Evolutionary conservation across 2,888 invertebrate genomes (phyloP).

Genomic region (Pasiphila rectangulata): DNA sequence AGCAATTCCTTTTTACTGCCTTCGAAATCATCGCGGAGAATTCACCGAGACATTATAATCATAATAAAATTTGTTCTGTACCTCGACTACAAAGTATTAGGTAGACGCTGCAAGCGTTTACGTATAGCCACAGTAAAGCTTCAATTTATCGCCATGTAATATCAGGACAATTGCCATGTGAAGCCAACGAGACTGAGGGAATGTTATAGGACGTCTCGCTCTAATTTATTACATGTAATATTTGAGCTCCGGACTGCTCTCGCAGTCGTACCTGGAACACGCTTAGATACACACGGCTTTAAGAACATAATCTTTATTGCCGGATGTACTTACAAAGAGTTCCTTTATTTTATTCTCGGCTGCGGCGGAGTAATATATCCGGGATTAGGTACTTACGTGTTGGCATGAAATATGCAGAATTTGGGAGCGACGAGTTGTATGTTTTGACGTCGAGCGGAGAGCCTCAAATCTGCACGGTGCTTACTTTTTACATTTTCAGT

Average conservation of each 20-base stretch:
- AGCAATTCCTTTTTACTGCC: slow-evolving; percentile 30
- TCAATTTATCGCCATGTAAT: slow-evolving; percentile 69
- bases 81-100: slow-evolving; percentile 50
- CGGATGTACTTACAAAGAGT: slow-evolving; percentile 49
- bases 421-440: slow-evolving; percentile 38
- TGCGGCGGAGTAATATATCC: slow-evolving; percentile 50
- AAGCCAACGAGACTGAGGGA: slow-evolving; percentile 58
- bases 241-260: slow-evolving; percentile 49
- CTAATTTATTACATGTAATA: slow-evolving; percentile 72
- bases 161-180: slow-evolving; percentile 66
- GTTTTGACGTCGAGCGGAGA: slow-evolving; percentile 34
- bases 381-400: slow-evolving; percentile 37
- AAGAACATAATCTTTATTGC: slow-evolving; percentile 69
- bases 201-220: slow-evolving; percentile 50
- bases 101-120: slow-evolving; percentile 46
- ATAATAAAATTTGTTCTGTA: slow-evolving; percentile 50
- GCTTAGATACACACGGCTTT: slow-evolving; percentile 46
- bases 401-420: slow-evolving; percentile 38
- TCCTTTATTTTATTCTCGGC: slow-evolving; percentile 57
- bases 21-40: slow-evolving; percentile 28
- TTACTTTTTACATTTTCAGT: slow-evolving; percentile 30
- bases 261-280: slow-evolving; percentile 40
- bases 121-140: slow-evolving; percentile 17
- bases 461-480: slow-evolving; percentile 35
- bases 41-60: slow-evolving; percentile 40